Evolutionary conservation across 2,797 vertebrate species (phyloP).

Genomic region (Miichthys miiuy): DNA sequence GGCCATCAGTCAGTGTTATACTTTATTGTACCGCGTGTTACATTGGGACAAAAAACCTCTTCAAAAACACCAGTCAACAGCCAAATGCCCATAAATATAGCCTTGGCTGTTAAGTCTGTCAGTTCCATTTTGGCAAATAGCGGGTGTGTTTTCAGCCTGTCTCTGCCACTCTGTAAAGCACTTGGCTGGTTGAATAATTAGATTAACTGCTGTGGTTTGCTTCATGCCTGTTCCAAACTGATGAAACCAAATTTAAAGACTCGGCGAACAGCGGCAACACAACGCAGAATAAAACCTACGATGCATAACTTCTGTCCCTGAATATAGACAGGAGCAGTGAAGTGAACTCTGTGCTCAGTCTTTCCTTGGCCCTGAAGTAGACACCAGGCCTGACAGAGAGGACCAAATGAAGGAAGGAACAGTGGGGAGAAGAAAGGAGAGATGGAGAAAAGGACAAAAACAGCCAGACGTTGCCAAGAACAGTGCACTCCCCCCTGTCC

Average conservation of each 20-base stretch:
- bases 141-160: background rate
- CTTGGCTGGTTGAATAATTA: slow-evolving; percentile 19
- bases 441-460: slow-evolving; percentile 65
- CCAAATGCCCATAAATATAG: slow-evolving; percentile 5
- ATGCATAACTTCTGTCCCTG: background rate
- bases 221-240: slow-evolving; percentile 8
- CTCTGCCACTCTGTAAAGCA: slow-evolving; percentile 8
- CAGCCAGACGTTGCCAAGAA: slow-evolving; percentile 68
- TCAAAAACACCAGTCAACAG: slow-evolving; percentile 1
- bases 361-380: background rate
- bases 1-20: background rate
- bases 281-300: background rate
- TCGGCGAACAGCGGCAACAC: background rate
- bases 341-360: background rate
- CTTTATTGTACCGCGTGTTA: background rate
- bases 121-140: background rate
- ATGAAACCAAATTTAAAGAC: slow-evolving; percentile 33
- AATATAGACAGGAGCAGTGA: background rate
- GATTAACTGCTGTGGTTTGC: slow-evolving; percentile 32
- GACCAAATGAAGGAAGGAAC: slow-evolving; percentile 40
- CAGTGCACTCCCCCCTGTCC: slow-evolving; percentile 52
- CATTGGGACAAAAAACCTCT: slow-evolving; percentile 7
- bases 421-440: slow-evolving; percentile 37
- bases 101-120: slow-evolving; percentile 11
- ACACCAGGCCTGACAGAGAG: slow-evolving; percentile 37